phyloP scores from a whole-genome alignment of 2,113 vertebrate species.

The Toxotes chatareus region DNA sequence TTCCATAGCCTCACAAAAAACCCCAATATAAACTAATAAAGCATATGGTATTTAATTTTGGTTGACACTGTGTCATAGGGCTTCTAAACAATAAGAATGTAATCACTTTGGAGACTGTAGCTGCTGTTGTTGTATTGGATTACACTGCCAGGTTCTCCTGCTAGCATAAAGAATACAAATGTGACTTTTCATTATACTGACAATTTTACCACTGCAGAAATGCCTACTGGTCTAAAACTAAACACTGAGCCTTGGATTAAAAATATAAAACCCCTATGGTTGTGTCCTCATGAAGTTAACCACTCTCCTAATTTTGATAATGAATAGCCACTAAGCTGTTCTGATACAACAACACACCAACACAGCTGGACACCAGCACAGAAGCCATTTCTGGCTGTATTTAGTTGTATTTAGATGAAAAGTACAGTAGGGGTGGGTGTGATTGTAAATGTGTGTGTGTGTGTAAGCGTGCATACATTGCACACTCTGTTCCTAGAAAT shows the following conservation, averaged over 20 bases:
- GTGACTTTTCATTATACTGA: neutral
- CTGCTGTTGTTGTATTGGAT: neutral
- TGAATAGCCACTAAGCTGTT: neutral
- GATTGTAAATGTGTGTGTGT: constrained; percentile 21
- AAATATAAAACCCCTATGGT: neutral
- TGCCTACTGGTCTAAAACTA: neutral
- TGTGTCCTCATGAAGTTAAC: neutral
- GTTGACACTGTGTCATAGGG: neutral
- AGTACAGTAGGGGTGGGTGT: constrained; percentile 1
- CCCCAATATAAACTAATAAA: neutral
- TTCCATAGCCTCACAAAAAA: neutral
- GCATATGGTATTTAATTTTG: neutral
- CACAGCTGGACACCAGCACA: neutral
- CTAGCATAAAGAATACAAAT: neutral
- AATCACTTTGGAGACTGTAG: neutral
- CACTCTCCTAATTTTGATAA: constrained; percentile 1
- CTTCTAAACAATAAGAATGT: neutral
- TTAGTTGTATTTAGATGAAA: constrained; percentile 17
- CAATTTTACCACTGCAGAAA: neutral
- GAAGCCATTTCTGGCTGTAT: neutral
- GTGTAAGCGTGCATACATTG: constrained; percentile 17
- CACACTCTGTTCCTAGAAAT: constrained; percentile 22
- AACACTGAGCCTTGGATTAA: neutral
- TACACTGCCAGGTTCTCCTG: neutral
- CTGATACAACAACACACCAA: neutral